Conservation (phyloP, 2,113 vertebrate species). For the Notarius lentiginosus region DNA sequence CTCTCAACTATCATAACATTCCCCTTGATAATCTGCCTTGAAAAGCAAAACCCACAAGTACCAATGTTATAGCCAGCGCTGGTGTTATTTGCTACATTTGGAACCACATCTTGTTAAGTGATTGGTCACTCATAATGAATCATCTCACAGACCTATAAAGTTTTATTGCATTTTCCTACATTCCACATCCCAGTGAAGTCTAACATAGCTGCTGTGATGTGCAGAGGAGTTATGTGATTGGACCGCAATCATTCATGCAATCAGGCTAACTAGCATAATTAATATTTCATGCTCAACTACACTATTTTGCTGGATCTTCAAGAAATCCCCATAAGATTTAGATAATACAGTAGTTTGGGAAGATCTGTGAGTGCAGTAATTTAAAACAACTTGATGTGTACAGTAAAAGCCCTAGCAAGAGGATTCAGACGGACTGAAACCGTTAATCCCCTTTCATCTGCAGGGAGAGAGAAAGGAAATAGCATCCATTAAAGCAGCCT, state of each 20-base stretch:
- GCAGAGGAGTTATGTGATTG: not conserved
- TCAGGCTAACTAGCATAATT: not conserved
- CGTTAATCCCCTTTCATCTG: constrained; percentile 44
- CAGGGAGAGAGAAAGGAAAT: constrained; percentile 50
- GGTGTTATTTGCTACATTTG: constrained; percentile 5
- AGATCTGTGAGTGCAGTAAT: constrained; percentile 11
- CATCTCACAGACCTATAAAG: not conserved
- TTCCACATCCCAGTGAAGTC: not conserved
- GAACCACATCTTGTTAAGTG: not conserved
- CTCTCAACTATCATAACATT: not conserved
- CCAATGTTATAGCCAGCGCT: not conserved
- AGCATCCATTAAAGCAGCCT: constrained; percentile 54
- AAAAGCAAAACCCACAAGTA: not conserved
- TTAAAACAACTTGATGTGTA: constrained; percentile 22
- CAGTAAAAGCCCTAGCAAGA: constrained; percentile 19
- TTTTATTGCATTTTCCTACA: constrained; percentile 9
- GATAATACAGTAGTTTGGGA: not conserved
- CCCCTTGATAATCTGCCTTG: not conserved
- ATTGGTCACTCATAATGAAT: constrained; percentile 13
- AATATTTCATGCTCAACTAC: not conserved
- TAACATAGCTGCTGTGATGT: not conserved
- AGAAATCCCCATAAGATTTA: not conserved
- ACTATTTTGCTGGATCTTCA: not conserved
- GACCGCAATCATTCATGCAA: not conserved
- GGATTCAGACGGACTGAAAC: constrained; percentile 15